These are phyloP conservation scores for Sebastes steindachneri DNA, from an alignment of 2,797 vertebrate genomes.

Conservation along the genomic window DNA sequence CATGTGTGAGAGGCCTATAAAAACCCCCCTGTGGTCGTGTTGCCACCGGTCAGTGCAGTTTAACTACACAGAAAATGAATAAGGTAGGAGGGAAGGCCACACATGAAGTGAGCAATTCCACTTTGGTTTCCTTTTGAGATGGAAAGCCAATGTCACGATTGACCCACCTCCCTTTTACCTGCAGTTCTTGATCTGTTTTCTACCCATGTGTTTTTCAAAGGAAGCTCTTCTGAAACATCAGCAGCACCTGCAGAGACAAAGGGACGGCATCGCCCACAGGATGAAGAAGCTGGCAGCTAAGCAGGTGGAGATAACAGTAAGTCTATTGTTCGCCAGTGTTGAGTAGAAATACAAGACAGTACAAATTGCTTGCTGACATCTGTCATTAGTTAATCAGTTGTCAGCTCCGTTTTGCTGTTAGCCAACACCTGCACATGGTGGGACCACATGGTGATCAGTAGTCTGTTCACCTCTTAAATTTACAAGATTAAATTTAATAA, in stretches of 20 bases:
- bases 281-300: slow-evolving; percentile 76
- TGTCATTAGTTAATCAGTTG: not conserved
- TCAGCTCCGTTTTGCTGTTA: not conserved
- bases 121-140: not conserved
- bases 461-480: not conserved
- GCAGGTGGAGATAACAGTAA: slow-evolving; percentile 71
- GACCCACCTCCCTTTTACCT: not conserved
- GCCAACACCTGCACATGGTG: not conserved
- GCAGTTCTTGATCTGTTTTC: not conserved
- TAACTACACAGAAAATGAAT: not conserved
- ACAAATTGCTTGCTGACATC: not conserved
- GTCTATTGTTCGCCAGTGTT: slow-evolving; percentile 4
- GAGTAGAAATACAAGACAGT: not conserved
- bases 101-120: slow-evolving; percentile 46
- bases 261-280: slow-evolving; percentile 58
- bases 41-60: slow-evolving; percentile 5
- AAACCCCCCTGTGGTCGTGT: slow-evolving; percentile 10
- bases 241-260: slow-evolving; percentile 68
- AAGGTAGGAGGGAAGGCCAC: slow-evolving; percentile 34
- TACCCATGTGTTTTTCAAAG: slow-evolving; percentile 20
- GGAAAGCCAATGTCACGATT: not conserved
- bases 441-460: not conserved
- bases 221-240: slow-evolving; percentile 58
- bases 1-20: slow-evolving; percentile 54
- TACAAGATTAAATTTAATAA: not conserved